Evolutionary conservation across 2,797 vertebrate genomes (phyloP).

Genomic region (Chaenodraco wilsoni): DNA sequence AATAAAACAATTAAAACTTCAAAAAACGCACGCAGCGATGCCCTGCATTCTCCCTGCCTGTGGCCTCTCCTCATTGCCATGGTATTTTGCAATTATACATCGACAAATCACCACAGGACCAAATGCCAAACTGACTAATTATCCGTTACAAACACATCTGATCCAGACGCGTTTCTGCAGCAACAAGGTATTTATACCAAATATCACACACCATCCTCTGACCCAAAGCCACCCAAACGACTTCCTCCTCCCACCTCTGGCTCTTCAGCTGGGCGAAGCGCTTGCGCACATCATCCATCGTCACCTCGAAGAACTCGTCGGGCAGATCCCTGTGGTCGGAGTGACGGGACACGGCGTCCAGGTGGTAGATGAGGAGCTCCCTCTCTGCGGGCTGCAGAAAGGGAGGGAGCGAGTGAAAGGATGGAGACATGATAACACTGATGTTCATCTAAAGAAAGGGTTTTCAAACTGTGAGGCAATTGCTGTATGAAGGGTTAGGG

Average conservation of each 20-base stretch:
- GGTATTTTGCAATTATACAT: conserved; percentile 71
- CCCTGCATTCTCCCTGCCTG: conserved; percentile 41
- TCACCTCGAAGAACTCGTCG: conserved; percentile 97
- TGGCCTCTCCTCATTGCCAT: conserved; percentile 60
- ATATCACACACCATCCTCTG: conserved; percentile 33
- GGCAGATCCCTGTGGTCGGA: conserved; percentile 81
- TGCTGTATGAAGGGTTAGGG: background rate
- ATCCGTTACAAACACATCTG: conserved; percentile 56
- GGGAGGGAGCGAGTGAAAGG: background rate
- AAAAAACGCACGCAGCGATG: conserved; percentile 55
- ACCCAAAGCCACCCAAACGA: conserved; percentile 12
- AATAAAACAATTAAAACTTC: conserved; percentile 42
- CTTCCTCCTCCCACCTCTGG: conserved; percentile 84
- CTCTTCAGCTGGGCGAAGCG: conserved; percentile 95
- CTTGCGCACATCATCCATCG: conserved; percentile 92
- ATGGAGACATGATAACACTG: background rate
- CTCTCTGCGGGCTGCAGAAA: conserved; percentile 84
- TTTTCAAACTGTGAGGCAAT: background rate
- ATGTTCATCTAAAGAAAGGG: background rate
- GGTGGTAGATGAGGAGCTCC: conserved; percentile 89
- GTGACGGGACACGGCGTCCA: conserved; percentile 80
- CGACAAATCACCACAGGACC: conserved; percentile 45
- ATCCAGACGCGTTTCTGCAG: conserved; percentile 53
- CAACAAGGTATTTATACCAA: conserved; percentile 46
- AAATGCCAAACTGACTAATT: conserved; percentile 53